A percentile compares a stretch with the other conserved stretches of the same genome.
Evolutionary conservation across 2,113 vertebrate genomes (phyloP).

Genomic region (Steatornis caripensis): DNA sequence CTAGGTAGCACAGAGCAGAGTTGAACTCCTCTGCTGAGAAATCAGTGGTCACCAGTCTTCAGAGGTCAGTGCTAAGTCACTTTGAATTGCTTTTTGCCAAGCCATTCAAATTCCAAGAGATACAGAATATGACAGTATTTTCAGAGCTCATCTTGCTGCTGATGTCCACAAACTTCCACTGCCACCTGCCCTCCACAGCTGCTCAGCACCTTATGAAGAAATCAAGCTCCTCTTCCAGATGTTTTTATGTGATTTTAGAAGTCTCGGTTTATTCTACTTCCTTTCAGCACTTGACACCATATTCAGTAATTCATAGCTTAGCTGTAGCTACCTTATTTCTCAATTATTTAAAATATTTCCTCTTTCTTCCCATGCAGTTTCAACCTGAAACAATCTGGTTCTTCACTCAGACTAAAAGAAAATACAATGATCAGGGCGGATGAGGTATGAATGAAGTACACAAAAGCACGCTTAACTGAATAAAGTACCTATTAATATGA

Average conservation of each 20-base stretch:
- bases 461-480: background rate
- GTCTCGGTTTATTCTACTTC: background rate
- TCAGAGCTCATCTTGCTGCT: background rate
- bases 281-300: background rate
- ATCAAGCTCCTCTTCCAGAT: background rate
- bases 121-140: background rate
- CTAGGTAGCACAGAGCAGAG: background rate
- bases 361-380: background rate
- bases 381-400: background rate
- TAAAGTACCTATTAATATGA: background rate
- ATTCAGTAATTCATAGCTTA: background rate
- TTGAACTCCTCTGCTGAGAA: background rate
- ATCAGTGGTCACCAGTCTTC: background rate
- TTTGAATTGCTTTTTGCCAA: background rate
- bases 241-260: background rate
- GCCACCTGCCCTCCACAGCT: background rate
- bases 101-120: background rate
- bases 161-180: background rate
- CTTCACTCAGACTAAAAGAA: background rate
- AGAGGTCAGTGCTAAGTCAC: background rate
- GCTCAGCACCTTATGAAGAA: background rate
- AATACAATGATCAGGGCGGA: background rate
- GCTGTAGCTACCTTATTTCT: background rate
- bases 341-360: conserved; percentile 6
- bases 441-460: background rate